Base-by-base conservation (phyloP, 2,888 invertebrate genomes). In the Lasioglossum figueresi region DNA sequence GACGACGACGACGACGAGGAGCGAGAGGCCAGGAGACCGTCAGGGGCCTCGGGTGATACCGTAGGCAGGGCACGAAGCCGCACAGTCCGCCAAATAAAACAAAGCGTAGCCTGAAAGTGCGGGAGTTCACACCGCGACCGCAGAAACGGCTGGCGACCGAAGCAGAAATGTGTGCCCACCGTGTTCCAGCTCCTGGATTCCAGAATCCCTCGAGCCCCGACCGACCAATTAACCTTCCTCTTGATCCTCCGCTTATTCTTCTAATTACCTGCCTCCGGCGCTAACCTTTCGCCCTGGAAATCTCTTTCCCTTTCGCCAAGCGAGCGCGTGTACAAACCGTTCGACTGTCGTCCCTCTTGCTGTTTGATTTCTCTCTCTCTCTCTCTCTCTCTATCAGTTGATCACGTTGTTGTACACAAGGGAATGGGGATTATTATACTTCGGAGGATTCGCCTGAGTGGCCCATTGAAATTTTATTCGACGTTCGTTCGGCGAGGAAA, bases 181-280 rank as follows among this genome's bases (percentile, higher is more conserved):
- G 16, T 14, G n/a, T 59, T 16, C 63, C 31, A 16, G 16, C 27
- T 16, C 63, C 34, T 59, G 43, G 66, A 66, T 70, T 68, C 72
- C 76, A 48, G 77, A 63, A 73, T 73, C 77, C 84, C 82, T 72
- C 68, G 76, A 77, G 70, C 82, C n/a, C 73, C 73, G 73, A 88
- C 77, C 85, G 85, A 68, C 88, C 89, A 87, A 88, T 89, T 89
- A 89, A 88, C 83, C 77, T 80, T 77, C 52, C 72, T 78, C 87
- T 63, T 68, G 76, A 79, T 79, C 83, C 70, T 80, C 82, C 45
- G 76, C 72, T 78, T 76, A 59, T 77, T 66, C 75, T 75, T 73
- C 76, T 56, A 59, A 76, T 73, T 72, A 68, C 56, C 63, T 5
- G 4, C 23, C 31, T 52, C 14, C n/a, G 27, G 34, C 10, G 43